These are phyloP conservation scores for Pseudomyrmex sp. DNA, from an alignment of 1,140 invertebrate species.

Conservation along the genomic window DNA sequence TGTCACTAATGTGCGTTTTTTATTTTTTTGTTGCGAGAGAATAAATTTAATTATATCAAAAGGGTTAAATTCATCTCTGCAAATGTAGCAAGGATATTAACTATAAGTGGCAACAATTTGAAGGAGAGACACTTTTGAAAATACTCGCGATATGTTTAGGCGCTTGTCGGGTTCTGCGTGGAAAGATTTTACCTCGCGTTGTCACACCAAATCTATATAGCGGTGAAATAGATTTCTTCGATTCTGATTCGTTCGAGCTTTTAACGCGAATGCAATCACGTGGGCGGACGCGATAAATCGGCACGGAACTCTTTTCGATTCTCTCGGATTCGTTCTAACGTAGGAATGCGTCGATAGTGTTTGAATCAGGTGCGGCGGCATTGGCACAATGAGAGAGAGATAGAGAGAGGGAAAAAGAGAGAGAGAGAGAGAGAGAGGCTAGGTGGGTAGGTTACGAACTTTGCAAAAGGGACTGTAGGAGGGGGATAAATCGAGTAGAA, in stretches of 20 bases:
- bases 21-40: too few species aligned
- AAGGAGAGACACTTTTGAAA: background rate
- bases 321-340: constrained; percentile 11
- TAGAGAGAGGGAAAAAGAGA: background rate
- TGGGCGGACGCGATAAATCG: constrained; percentile 33
- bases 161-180: background rate
- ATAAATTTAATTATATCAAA: too few species aligned
- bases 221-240: constrained; percentile 21
- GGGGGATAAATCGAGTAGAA: constrained; percentile 29
- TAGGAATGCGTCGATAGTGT: constrained; percentile 52
- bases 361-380: constrained; percentile 24
- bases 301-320: constrained; percentile 22
- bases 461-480: background rate
- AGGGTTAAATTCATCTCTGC: background rate
- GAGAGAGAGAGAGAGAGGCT: background rate
- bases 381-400: background rate
- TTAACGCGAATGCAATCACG: constrained; percentile 49
- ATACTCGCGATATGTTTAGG: constrained; percentile 7
- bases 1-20: too few species aligned
- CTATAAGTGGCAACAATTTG: background rate
- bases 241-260: constrained; percentile 36
- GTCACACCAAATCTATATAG: constrained; percentile 14
- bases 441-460: constrained; percentile 41
- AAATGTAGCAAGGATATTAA: constrained; percentile 8
- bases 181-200: constrained; percentile 30